Percentiles rank a stretch among this genome's conserved stretches.
Evolutionary conservation across 2,113 vertebrate genomes (phyloP).

Genomic region (Euleptes europaea): DNA sequence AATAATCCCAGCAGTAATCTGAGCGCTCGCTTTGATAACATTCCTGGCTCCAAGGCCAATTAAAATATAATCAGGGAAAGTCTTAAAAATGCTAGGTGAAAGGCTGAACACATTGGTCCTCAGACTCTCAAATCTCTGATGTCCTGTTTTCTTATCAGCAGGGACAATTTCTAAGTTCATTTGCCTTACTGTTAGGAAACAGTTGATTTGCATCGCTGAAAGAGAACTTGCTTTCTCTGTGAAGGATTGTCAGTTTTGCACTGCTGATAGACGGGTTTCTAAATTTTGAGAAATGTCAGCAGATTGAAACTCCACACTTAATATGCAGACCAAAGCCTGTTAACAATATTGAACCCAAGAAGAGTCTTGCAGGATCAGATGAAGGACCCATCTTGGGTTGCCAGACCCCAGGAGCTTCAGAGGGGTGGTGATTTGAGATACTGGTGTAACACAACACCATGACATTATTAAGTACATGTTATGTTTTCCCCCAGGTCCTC

Average conservation of each 20-base stretch:
- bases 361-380: no score
- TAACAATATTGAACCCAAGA: background rate
- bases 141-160: background rate
- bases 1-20: slow-evolving; percentile 50
- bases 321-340: background rate
- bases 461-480: no score
- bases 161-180: background rate
- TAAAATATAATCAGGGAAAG: slow-evolving; percentile 43
- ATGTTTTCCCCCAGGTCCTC: no score
- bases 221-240: background rate
- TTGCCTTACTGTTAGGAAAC: background rate
- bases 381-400: no score
- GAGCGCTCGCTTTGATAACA: slow-evolving; percentile 46
- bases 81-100: slow-evolving; percentile 23
- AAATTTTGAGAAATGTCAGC: background rate
- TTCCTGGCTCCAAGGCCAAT: slow-evolving; percentile 52
- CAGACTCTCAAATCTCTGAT: background rate
- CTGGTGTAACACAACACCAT: no score
- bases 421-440: no score
- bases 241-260: background rate
- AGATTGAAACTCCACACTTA: background rate
- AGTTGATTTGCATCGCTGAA: background rate
- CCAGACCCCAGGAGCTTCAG: no score
- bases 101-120: background rate
- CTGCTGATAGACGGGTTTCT: background rate